Base-by-base conservation (phyloP, 1,140 invertebrate species). In the Samia ricini region DNA sequence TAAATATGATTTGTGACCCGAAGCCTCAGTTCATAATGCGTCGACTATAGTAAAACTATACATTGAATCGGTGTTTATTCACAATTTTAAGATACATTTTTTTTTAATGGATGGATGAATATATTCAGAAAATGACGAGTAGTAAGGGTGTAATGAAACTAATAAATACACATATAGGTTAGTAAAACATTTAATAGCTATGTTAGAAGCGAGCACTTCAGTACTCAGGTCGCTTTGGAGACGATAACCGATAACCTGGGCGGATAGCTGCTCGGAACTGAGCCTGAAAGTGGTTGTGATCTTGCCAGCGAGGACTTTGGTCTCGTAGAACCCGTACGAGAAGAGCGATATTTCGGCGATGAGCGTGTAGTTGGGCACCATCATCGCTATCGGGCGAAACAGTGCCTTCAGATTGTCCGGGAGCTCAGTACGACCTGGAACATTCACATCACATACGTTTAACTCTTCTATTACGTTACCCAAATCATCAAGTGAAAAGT, bases 331-430 rank as follows among this genome's bases (percentile, higher is more conserved):
- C 2, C 97, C 97, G 68, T 94, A 97, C 0, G 97, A 98, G 74
- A 98, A 98, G 0, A 98, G 89, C 0, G 95, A 96, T 57, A 98
- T 98, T 88, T 98, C 97, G 0, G 94, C 96, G 75, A 98, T 98
- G 90, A 98, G 94, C 0, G 95, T 95, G 81, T 98, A 98, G 83
- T 98, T 96, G 0, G 97, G 97, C 12, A 98, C 96, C 97, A 98
- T 98, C 97, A 98, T 98, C 0, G 97, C 96, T 4, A 99, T 96
- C 1, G 97, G 97, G 33, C 97, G 93, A 82, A 98, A 98, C 2
- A 98, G 88, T 0, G 97, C 95, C 82, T 98, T 98, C 6, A 98
- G 85, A 84, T 98, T 98, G 75, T 98, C 97, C 0, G 97, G 97
- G 36, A 98, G 80, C 76, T 97, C 96, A 0, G 95, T 94, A 56